Evolutionary conservation across 2,888 invertebrate genomes (phyloP), one percentile per base, ranked within the genome.

Genomic region (Trichopria drosophilae): DNA sequence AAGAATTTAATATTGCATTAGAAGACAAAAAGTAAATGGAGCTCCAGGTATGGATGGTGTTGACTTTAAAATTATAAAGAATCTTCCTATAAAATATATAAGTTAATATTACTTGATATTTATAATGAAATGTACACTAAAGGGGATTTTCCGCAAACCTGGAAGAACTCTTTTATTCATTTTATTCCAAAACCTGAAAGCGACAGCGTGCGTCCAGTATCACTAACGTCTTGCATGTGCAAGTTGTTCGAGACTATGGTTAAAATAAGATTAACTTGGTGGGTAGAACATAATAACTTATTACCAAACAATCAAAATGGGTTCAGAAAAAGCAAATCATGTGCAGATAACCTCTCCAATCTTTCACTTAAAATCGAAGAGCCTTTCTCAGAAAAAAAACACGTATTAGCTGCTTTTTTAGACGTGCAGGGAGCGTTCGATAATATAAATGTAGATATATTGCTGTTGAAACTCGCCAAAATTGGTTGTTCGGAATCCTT

Each of bases 351-450:
- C 24, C 24, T 39, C 12, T 4, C 20, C 5, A 41, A 41, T 12
- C 29, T 41, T 4, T 28, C 28, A 16, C 9, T 41, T 26, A 5
- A 12, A 4, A 15, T 41, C 6, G 41, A 41, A 6, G 29, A 15
- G 4, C 13, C 16, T 5, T 29, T 41, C 12, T 6, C 18, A 18
- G 12, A 41, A 6, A 6, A 15, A 13, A 7, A 26, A 16, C 16
- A 41, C 4, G 9, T 18, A 6, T 16, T 41, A 10, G 41, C 41
- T 6, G 15, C 26, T 12, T 41, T 41, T 18, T 15, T 28, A 5
- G 41, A 41, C 18, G 41, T 41, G 5, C 4, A 26, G 15, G 41
- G 28, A 12, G 29, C 37, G 4, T 37, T 37, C 13, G 37, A 37
- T 23, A 16, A 37, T 7, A 23, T 37, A 13, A 37, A 15, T 23